Conservation (phyloP, 2,888 invertebrate species). For the Macaria notata region DNA sequence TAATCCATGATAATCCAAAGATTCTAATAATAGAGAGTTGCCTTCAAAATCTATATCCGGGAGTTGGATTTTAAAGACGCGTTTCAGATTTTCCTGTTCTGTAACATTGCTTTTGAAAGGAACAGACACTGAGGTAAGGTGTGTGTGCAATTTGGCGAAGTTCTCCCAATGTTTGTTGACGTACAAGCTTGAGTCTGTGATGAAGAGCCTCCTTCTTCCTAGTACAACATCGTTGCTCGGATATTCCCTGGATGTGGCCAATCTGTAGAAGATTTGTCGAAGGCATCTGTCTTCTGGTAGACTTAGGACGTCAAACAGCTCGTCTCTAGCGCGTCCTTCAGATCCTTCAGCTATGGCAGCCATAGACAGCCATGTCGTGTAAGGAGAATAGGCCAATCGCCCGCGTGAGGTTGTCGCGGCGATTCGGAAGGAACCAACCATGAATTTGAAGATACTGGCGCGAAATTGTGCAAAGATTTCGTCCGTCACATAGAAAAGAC, state of each 20-base stretch:
- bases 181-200: slow-evolving; percentile 32
- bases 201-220: slow-evolving; percentile 28
- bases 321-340: slow-evolving; percentile 22
- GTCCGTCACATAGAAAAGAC: slow-evolving; percentile 8
- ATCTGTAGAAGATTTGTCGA: slow-evolving; percentile 33
- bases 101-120: slow-evolving; percentile 29
- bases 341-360: slow-evolving; percentile 41
- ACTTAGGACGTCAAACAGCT: slow-evolving; percentile 33
- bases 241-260: slow-evolving; percentile 21
- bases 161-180: slow-evolving; percentile 34
- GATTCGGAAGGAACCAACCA: slow-evolving; percentile 3
- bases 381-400: slow-evolving; percentile 41
- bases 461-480: slow-evolving; percentile 12
- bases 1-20: slow-evolving; percentile 36
- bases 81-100: slow-evolving; percentile 22
- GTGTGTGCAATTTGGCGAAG: slow-evolving; percentile 23
- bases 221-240: slow-evolving; percentile 27
- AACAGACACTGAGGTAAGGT: slow-evolving; percentile 23
- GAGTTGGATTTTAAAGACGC: slow-evolving; percentile 18
- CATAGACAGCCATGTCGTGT: slow-evolving; percentile 41
- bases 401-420: slow-evolving; percentile 19
- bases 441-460: slow-evolving; percentile 2
- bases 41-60: slow-evolving; percentile 30
- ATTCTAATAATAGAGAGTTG: slow-evolving; percentile 38
- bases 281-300: slow-evolving; percentile 35